These are phyloP conservation scores for Leptopilina syphax DNA, from an alignment of 2,888 invertebrate genomes.

Conservation along the genomic window DNA sequence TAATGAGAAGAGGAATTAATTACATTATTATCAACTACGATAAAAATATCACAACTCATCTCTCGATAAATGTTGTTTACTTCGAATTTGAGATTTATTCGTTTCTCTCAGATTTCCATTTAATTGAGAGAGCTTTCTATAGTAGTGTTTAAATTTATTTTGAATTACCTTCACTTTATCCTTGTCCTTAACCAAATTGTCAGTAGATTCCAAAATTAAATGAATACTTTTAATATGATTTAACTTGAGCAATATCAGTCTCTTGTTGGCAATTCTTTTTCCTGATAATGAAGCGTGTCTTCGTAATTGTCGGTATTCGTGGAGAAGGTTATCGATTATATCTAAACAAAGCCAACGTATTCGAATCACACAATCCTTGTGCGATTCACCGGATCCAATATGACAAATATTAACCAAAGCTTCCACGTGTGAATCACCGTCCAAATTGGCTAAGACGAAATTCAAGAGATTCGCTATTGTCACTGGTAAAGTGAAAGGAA, in stretches of 20 bases:
- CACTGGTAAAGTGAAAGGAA: constrained; percentile 81
- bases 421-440: constrained; percentile 73
- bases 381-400: constrained; percentile 65
- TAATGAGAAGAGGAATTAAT: constrained; percentile 5
- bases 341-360: constrained; percentile 71
- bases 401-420: constrained; percentile 72
- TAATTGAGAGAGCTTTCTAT: constrained; percentile 51
- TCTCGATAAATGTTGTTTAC: constrained; percentile 46
- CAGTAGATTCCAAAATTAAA: constrained; percentile 65
- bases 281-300: constrained; percentile 55
- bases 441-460: constrained; percentile 85
- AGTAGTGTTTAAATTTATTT: constrained; percentile 60
- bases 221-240: constrained; percentile 70
- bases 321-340: constrained; percentile 68
- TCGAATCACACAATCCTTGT: constrained; percentile 68
- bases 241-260: constrained; percentile 68
- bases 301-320: constrained; percentile 64
- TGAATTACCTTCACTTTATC: constrained; percentile 61
- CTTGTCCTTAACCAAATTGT: constrained; percentile 63
- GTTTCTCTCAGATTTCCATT: constrained; percentile 52
- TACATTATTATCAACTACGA: not conserved
- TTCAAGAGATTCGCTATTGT: constrained; percentile 84
- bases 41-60: constrained; percentile 70
- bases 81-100: constrained; percentile 37
- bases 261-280: constrained; percentile 39